Evolutionary conservation across 2,888 invertebrate species (phyloP).

Genomic region (Pachycephus smyrnensis): DNA sequence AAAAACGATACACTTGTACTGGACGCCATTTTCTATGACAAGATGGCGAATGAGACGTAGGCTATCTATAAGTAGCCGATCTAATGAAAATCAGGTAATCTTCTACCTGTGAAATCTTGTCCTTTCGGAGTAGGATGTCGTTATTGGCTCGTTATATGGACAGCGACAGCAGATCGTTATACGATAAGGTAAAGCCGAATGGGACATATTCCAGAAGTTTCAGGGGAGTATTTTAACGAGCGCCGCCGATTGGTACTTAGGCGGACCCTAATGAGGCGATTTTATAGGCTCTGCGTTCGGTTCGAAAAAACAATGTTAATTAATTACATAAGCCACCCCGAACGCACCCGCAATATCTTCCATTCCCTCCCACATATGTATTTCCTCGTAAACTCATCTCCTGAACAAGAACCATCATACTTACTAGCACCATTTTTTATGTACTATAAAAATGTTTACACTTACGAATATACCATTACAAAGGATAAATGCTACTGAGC

Average conservation of each 20-base stretch:
- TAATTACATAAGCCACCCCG: conserved; percentile 35
- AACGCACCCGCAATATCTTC: conserved; percentile 4
- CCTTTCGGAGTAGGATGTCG: background rate
- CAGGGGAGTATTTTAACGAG: conserved; percentile 42
- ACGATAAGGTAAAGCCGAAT: conserved; percentile 17
- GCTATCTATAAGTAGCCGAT: background rate
- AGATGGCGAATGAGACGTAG: background rate
- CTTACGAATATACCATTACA: background rate
- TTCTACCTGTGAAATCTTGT: conserved; percentile 3
- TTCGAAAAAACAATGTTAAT: conserved; percentile 44
- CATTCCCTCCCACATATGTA: conserved; percentile 8
- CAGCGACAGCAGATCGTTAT: conserved; percentile 21
- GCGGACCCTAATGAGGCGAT: conserved; percentile 52
- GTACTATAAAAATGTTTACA: background rate
- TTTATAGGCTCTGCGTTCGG: conserved; percentile 45
- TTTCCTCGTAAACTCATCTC: background rate
- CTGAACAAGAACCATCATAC: background rate
- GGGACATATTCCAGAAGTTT: conserved; percentile 32
- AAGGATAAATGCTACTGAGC: background rate
- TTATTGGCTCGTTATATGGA: conserved; percentile 21
- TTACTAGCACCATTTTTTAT: background rate
- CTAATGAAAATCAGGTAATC: background rate
- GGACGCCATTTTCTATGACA: background rate
- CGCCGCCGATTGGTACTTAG: conserved; percentile 44
- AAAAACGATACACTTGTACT: background rate